Evolutionary conservation across 2,113 vertebrate species (phyloP).

Genomic region (Corythornis madagascariensis): DNA sequence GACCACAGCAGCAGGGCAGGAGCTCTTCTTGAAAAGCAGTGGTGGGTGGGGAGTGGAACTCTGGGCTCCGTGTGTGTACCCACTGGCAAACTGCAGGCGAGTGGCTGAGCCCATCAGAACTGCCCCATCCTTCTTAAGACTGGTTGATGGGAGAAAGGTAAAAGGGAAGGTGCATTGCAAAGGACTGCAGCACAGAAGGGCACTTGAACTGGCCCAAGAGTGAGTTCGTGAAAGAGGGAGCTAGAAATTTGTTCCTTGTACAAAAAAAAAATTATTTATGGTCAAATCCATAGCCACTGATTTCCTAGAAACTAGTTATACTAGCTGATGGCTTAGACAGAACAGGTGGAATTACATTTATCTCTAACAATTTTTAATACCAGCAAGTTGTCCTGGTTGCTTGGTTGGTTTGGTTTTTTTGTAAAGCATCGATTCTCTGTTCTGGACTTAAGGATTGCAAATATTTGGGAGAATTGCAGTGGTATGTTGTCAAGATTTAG

Average conservation of each 20-base stretch:
- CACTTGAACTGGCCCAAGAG: neutral
- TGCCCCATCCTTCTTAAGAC: neutral
- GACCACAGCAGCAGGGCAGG: neutral
- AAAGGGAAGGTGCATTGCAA: neutral
- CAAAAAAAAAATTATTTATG: neutral
- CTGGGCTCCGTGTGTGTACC: accelerated
- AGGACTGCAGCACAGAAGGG: neutral
- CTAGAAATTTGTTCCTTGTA: neutral
- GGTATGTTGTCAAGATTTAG: neutral
- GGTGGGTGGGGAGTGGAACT: neutral
- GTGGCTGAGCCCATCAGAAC: neutral
- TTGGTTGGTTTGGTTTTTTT: neutral
- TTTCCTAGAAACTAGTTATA: neutral
- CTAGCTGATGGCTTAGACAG: neutral
- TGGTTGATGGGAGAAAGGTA: neutral
- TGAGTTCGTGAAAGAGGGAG: neutral
- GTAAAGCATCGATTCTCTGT: neutral
- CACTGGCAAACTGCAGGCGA: accelerated
- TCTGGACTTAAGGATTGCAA: neutral
- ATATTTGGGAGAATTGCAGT: neutral
- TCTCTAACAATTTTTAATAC: neutral
- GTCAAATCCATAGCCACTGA: neutral
- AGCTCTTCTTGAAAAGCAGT: neutral
- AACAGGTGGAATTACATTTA: neutral
- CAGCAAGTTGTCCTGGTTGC: neutral